Conservation (phyloP, 2,797 vertebrate species). For the Sebastes reedi region DNA sequence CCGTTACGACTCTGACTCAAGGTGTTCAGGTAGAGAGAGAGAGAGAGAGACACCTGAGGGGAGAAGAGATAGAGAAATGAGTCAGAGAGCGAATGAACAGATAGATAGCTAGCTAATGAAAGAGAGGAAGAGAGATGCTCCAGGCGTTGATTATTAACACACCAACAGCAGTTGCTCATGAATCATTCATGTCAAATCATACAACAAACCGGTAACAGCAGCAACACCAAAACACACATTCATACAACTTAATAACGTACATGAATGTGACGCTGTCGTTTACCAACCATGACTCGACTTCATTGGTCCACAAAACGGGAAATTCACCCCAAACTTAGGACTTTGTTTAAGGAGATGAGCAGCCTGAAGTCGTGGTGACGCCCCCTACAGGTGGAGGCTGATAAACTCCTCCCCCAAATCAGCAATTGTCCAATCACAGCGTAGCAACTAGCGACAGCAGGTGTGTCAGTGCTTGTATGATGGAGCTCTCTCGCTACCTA, state of each 20-base stretch:
- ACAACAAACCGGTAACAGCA: neutral
- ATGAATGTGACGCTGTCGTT: neutral
- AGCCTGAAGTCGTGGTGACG: no score
- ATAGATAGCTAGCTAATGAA: constrained; percentile 28
- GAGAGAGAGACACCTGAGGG: neutral
- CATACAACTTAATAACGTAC: neutral
- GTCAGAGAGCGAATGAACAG: constrained; percentile 15
- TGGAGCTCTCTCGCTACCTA: no score
- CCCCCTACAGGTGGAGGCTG: neutral
- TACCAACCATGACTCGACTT: no score
- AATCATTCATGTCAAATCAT: constrained; percentile 48
- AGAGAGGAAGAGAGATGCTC: constrained; percentile 45
- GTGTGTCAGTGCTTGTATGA: neutral
- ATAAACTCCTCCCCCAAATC: neutral
- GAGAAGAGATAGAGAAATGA: neutral
- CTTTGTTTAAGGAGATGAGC: no score
- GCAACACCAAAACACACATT: neutral
- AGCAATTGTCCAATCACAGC: neutral
- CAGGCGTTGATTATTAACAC: constrained; percentile 54
- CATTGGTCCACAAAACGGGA: no score
- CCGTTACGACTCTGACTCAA: constrained; percentile 21
- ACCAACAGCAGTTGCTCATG: constrained; percentile 46
- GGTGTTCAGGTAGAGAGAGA: constrained; percentile 25
- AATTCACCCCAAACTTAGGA: no score
- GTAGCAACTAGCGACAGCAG: no score